These are phyloP conservation scores for Sebastes schlegelii DNA, from an alignment of 2,113 vertebrate species.

Conservation along the genomic window DNA sequence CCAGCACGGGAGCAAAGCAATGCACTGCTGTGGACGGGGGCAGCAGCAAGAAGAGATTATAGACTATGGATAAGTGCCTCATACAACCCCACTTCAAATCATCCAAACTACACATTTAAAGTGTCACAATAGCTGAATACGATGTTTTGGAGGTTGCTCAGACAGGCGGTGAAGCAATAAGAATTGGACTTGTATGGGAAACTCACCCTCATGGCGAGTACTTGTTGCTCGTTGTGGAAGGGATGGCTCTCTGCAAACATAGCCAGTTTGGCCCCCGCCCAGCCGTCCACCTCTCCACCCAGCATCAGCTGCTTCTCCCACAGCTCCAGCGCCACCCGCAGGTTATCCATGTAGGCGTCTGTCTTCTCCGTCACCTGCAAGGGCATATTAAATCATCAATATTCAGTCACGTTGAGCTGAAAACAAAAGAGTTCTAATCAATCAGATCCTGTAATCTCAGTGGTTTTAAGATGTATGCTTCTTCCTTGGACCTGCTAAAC, in stretches of 20 bases:
- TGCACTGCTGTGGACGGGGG: too few species aligned
- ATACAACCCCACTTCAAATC: too few species aligned
- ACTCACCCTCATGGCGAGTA: conserved; percentile 85
- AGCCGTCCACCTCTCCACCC: conserved; percentile 85
- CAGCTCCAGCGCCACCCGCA: conserved; percentile 88
- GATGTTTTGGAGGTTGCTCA: too few species aligned
- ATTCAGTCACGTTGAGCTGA: not conserved
- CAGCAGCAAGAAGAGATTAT: too few species aligned
- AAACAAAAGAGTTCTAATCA: too few species aligned
- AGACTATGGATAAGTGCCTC: too few species aligned
- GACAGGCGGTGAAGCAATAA: not conserved
- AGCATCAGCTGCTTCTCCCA: conserved; percentile 93
- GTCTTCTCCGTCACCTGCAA: conserved; percentile 93
- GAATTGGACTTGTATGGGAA: too few species aligned
- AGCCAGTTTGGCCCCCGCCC: conserved; percentile 83
- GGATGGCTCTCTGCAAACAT: conserved; percentile 79
- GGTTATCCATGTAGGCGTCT: conserved; percentile 89
- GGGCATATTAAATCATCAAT: not conserved
- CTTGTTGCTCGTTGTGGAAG: conserved; percentile 83
- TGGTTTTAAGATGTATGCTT: not conserved
- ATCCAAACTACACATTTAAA: too few species aligned
- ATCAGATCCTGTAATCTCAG: too few species aligned
- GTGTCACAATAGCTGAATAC: too few species aligned
- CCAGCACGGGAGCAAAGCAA: too few species aligned
- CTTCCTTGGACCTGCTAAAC: not conserved